phyloP scores from a whole-genome alignment of 2,797 vertebrate genomes.

The Lindbergichthys nudifrons region DNA sequence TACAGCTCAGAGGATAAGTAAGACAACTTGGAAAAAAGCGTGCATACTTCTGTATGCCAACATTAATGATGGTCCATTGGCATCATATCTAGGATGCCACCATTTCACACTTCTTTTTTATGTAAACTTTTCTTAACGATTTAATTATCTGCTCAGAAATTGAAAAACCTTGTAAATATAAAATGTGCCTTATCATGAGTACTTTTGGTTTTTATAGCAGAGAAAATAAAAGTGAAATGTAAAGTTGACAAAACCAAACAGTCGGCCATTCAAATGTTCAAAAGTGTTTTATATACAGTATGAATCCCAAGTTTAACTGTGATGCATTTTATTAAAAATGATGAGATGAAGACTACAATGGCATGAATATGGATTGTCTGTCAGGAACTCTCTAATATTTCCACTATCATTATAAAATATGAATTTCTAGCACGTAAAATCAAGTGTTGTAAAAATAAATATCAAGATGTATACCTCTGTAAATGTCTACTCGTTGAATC shows the following conservation, averaged over 20 bases:
- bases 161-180: conserved; percentile 55
- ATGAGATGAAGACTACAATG: conserved; percentile 19
- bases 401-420: conserved; percentile 26
- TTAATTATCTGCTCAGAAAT: conserved; percentile 24
- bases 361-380: conserved; percentile 7
- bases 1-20: conserved; percentile 9
- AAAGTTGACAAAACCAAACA: conserved; percentile 11
- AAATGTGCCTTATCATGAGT: conserved; percentile 7
- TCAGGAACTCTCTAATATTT: conserved; percentile 3
- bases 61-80: neutral
- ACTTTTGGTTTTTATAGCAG: neutral
- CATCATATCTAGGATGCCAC: neutral
- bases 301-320: conserved; percentile 6
- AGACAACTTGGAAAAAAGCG: neutral
- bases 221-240: conserved; percentile 26
- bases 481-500: conserved; percentile 1
- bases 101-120: conserved; percentile 7
- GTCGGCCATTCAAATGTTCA: conserved; percentile 5
- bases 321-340: conserved; percentile 12
- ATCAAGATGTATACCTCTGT: neutral
- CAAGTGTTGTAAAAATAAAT: conserved; percentile 40
- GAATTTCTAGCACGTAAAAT: conserved; percentile 20
- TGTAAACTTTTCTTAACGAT: conserved; percentile 20
- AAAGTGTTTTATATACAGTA: neutral
- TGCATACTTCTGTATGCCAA: conserved; percentile 13